phyloP scores from a whole-genome alignment of 2,113 vertebrate genomes.

The Dipodomys merriami region DNA sequence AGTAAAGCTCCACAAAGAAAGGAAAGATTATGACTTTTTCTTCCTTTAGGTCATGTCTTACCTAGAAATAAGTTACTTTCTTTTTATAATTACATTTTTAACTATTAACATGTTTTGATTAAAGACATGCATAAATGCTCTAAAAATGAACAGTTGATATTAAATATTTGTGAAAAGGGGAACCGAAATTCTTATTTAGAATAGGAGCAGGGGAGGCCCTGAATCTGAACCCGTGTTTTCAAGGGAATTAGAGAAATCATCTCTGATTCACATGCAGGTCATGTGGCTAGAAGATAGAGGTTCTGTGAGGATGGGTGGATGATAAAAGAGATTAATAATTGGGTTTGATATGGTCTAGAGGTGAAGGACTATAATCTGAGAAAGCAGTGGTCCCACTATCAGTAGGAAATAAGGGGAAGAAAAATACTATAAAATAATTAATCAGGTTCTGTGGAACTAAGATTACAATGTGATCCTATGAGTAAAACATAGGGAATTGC shows the following conservation, averaged over 20 bases:
- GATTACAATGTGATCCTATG: constrained; percentile 71
- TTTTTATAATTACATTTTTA: constrained; percentile 19
- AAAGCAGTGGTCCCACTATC: constrained; percentile 60
- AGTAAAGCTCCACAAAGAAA: not conserved
- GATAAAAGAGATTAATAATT: constrained; percentile 72
- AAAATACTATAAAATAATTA: constrained; percentile 72
- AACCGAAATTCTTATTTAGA: constrained; percentile 28
- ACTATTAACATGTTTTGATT: constrained; percentile 34
- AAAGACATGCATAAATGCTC: constrained; percentile 28
- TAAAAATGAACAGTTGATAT: constrained; percentile 7
- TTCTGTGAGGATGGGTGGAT: constrained; percentile 60
- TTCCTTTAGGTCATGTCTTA: not conserved
- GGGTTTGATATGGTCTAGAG: constrained; percentile 67
- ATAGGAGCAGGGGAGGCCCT: not conserved
- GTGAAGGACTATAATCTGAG: constrained; percentile 55
- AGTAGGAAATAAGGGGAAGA: constrained; percentile 55
- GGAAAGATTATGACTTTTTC: not conserved
- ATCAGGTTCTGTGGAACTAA: constrained; percentile 59
- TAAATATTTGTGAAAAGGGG: constrained; percentile 51
- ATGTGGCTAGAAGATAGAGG: constrained; percentile 45
- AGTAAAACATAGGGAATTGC: constrained; percentile 53
- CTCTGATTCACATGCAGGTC: constrained; percentile 61
- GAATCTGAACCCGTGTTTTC: constrained; percentile 39
- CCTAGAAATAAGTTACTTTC: constrained; percentile 4
- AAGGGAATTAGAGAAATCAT: constrained; percentile 48